phyloP scores from a whole-genome alignment of 2,797 vertebrate species.

The Tauraco hartlaubi region DNA sequence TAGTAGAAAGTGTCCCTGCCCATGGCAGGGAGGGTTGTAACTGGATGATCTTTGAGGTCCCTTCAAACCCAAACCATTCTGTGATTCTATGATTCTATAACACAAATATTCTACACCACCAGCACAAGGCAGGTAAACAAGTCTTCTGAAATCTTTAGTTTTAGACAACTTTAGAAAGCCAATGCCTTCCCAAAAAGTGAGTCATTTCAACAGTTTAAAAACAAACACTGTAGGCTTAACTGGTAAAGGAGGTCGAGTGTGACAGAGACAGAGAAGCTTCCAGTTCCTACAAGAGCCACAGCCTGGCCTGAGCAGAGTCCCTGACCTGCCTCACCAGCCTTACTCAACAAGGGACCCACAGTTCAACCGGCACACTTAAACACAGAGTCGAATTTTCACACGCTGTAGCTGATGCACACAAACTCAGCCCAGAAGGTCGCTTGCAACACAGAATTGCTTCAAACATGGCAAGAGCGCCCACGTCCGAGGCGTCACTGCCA shows the following conservation, averaged over 20 bases:
- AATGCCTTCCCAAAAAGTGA: background rate
- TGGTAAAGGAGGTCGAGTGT: background rate
- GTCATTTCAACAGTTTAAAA: background rate
- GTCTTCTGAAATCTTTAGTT: background rate
- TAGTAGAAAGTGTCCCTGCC: too few relatives aligned
- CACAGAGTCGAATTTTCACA: background rate
- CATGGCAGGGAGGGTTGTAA: too few relatives aligned
- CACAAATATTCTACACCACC: background rate
- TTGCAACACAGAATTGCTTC: background rate
- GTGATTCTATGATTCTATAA: too few relatives aligned
- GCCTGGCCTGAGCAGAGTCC: background rate
- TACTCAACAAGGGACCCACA: too few relatives aligned
- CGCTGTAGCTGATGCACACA: too few relatives aligned
- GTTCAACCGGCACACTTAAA: background rate
- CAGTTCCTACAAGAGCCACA: background rate
- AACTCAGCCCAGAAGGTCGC: background rate
- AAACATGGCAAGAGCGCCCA: rapidly evolving
- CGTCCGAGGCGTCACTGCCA: background rate
- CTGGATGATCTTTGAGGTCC: too few relatives aligned
- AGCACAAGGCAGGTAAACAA: too few relatives aligned
- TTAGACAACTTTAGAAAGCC: background rate
- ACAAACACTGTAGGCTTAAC: background rate
- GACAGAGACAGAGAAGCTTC: background rate
- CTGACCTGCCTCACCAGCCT: background rate
- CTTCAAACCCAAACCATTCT: too few relatives aligned